Evolutionary conservation across 92 coral and sea anemone species (phyloP).

Genomic region (Micromussa lordhowensis): DNA sequence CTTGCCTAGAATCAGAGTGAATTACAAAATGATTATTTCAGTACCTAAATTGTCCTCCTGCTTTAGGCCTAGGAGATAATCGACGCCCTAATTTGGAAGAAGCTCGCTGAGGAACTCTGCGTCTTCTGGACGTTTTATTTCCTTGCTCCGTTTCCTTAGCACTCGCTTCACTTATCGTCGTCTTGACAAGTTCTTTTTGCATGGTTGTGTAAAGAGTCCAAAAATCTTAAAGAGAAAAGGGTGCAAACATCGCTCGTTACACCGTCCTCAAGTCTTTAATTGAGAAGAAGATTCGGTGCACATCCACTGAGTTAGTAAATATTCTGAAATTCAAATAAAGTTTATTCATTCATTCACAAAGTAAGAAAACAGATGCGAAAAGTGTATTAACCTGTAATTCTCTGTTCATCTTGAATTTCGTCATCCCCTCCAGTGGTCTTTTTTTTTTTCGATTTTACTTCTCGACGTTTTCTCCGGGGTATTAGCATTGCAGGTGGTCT

Average conservation of each 20-base stretch:
- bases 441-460: background rate
- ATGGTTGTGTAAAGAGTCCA: constrained; percentile 23
- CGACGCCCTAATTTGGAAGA: constrained; percentile 23
- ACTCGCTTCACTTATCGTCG: background rate
- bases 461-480: constrained; percentile 16
- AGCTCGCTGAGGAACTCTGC: background rate
- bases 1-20: background rate
- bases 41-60: background rate
- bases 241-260: background rate
- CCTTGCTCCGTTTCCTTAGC: background rate
- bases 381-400: constrained; percentile 5
- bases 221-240: background rate
- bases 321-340: too few species aligned
- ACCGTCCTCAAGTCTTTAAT: background rate
- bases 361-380: background rate
- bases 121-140: background rate
- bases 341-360: too few species aligned
- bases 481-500: constrained; percentile 66
- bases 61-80: constrained; percentile 13
- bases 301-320: too few species aligned
- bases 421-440: constrained; percentile 25
- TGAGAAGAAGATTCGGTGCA: too few species aligned
- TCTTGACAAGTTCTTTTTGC: background rate
- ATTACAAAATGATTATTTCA: background rate
- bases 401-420: background rate